A percentile compares a stretch with the other conserved stretches of the same genome.
Evolutionary conservation across 2,113 vertebrate genomes (phyloP).

Genomic region (Ageneiosus marmoratus): DNA sequence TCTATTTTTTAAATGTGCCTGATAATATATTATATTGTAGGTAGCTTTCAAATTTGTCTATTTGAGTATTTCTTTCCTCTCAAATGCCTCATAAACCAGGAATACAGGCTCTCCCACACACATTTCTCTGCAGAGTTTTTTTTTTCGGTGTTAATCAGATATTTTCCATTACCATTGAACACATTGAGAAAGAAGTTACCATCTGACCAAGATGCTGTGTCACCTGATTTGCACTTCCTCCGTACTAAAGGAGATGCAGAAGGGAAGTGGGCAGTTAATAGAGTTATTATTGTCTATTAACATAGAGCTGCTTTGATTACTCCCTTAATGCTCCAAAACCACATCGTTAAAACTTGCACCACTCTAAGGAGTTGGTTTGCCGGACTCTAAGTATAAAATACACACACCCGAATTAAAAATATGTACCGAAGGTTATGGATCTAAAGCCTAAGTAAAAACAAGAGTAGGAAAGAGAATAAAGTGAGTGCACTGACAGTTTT

Average conservation of each 20-base stretch:
- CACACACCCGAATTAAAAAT: neutral
- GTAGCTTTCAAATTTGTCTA: too few relatives aligned
- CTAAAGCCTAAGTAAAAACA: neutral
- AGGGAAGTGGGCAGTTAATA: slow-evolving; percentile 33
- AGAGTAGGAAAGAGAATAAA: neutral
- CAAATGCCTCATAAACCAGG: neutral
- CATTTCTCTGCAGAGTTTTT: slow-evolving; percentile 8
- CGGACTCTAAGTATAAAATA: neutral
- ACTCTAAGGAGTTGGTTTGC: neutral
- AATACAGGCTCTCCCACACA: slow-evolving; percentile 4
- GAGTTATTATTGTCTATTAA: slow-evolving; percentile 30
- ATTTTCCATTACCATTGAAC: slow-evolving; percentile 44
- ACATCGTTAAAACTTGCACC: neutral
- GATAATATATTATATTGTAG: too few relatives aligned
- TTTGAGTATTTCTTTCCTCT: neutral
- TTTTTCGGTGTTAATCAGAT: slow-evolving; percentile 30
- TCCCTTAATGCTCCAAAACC: slow-evolving; percentile 8
- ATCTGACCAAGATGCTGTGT: slow-evolving; percentile 44
- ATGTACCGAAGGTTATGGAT: neutral
- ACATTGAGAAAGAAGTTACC: slow-evolving; percentile 31
- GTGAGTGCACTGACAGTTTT: neutral
- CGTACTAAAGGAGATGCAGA: slow-evolving; percentile 34
- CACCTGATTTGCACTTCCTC: slow-evolving; percentile 51
- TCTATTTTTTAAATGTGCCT: too few relatives aligned
- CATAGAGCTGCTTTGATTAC: slow-evolving; percentile 25